Evolutionary conservation across 1,140 invertebrate species (phyloP).

Genomic region (Saccostrea echinata): DNA sequence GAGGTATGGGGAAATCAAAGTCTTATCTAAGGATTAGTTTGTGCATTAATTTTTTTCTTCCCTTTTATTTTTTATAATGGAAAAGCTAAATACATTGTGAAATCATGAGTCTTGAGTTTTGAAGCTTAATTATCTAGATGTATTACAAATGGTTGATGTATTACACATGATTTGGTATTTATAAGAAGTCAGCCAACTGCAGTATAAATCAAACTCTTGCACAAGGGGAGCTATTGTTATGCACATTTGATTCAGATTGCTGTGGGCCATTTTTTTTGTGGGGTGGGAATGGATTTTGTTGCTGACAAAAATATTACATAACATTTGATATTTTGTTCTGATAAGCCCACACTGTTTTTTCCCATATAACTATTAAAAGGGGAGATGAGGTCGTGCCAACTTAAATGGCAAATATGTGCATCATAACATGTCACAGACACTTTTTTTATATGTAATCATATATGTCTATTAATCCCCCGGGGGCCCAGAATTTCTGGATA

Average conservation of each 20-base stretch:
- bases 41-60: no score
- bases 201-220: slow-evolving; percentile 5
- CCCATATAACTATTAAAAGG: not conserved
- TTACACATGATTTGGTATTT: slow-evolving; percentile 5
- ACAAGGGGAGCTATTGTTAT: not conserved
- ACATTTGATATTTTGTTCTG: slow-evolving; percentile 30
- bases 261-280: not conserved
- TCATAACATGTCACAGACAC: slow-evolving; percentile 6
- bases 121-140: no score
- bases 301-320: slow-evolving; percentile 17
- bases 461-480: not conserved
- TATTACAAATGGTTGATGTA: not conserved
- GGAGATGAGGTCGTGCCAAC: slow-evolving; percentile 14
- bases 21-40: no score
- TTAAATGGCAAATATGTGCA: slow-evolving; percentile 5
- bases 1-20: no score
- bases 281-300: slow-evolving; percentile 3
- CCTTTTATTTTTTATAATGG: no score
- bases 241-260: not conserved
- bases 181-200: not conserved
- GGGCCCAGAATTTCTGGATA: not conserved
- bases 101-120: no score
- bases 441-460: slow-evolving; percentile 18
- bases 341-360: not conserved
- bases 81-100: no score